phyloP scores from a whole-genome alignment of 2,888 invertebrate species.

The Callyntrura guangdongensis region DNA sequence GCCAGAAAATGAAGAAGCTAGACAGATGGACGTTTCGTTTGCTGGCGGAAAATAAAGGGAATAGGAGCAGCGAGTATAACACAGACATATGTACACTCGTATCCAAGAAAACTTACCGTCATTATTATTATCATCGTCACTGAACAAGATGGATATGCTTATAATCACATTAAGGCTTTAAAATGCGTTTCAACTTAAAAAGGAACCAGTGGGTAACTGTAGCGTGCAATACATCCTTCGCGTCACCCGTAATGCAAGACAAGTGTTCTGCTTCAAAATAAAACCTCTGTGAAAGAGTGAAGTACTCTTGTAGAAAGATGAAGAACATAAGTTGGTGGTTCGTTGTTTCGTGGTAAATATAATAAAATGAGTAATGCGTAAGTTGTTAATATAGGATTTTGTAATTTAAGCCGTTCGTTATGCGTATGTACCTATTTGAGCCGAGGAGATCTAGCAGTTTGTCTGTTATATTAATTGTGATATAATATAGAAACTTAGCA shows the following conservation, averaged over 20 bases:
- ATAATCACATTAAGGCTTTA: conserved; percentile 70
- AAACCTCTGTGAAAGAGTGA: no score
- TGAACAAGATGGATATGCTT: conserved; percentile 65
- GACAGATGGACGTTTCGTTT: conserved; percentile 66
- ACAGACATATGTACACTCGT: no score
- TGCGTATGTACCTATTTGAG: no score
- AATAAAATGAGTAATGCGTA: neutral
- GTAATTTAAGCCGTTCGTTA: neutral
- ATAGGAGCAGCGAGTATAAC: neutral
- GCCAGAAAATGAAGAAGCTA: conserved; percentile 12
- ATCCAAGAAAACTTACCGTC: conserved; percentile 8
- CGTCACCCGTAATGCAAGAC: neutral
- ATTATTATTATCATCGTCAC: neutral
- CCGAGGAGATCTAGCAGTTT: no score
- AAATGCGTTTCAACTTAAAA: conserved; percentile 16
- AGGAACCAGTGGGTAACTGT: conserved; percentile 19
- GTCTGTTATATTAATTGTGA: no score
- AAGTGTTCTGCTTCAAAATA: neutral
- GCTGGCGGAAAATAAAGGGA: conserved; percentile 14
- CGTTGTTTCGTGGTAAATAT: neutral
- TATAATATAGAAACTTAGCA: no score
- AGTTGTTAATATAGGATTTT: conserved; percentile 15
- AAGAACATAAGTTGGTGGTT: conserved; percentile 1
- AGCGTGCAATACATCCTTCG: neutral
- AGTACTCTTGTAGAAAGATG: no score